Evolutionary conservation across 37 sponge, comb jelly and placozoan species (phyloP), one percentile per base, ranked within the genome.

Genomic region (Chondrosia reniformis): DNA sequence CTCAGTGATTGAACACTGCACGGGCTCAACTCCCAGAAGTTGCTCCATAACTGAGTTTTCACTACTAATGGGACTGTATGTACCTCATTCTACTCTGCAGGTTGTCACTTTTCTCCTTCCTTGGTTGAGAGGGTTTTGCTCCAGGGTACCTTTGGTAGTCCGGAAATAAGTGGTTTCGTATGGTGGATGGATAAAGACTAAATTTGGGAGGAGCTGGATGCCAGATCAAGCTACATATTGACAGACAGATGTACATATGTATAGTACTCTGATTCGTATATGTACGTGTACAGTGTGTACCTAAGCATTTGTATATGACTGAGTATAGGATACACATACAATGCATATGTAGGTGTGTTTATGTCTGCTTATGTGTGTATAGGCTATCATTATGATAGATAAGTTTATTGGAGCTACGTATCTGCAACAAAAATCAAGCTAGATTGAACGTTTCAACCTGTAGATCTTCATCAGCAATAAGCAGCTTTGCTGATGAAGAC

Each of bases 201-300:
- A 95, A 88, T 63, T 95, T 95, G 24, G 96, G 89, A 45, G 96
- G 92, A 59, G 91, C 96, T 39, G 89, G 96, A 1, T 46, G 56
- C 94, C 94, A 93, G 43, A 85, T 64, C 43, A 93, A 74, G 32
- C 93, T 89, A 56, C 3, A 40, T 21, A 46, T 7, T 43, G 12
- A 19, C 13, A 46, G 79, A 49, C 15, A 15, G 10, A 49, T 49
- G 52, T 49, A 15, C 52, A 49, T 49, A 15, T 49, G 52, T 49
- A 15, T 49, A 15, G 15, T 19, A 19, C 52, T 49, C 15, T 49
- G 52, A 15, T 49, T 15, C 15, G 10, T 15, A 10, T 15, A 49
- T 15, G 15, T 49, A 49, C 15, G 15, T 15, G 15, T 49, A 10
- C 10, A 10, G 15, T 49, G 15, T 15, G 52, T 49, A 49, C 52